Evolutionary conservation across 2,888 invertebrate species (phyloP).

Genomic region (Allygus modestus): DNA sequence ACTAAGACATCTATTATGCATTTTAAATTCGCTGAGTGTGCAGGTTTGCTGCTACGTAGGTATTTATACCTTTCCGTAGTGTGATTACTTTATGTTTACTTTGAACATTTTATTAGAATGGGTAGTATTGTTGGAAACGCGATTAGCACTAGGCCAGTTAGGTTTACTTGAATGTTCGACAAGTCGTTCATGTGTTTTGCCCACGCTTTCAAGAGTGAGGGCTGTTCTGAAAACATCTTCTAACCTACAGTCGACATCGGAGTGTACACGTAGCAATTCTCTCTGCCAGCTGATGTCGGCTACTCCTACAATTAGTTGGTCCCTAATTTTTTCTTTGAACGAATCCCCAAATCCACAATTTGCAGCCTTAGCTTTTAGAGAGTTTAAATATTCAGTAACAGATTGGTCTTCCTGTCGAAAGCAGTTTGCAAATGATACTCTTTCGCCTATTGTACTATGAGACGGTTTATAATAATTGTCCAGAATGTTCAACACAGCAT

Average conservation of each 20-base stretch:
- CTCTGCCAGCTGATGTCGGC: too few species aligned
- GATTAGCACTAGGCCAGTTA: neutral
- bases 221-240: too few species aligned
- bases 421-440: constrained; percentile 2
- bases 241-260: too few species aligned
- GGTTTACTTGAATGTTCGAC: too few species aligned
- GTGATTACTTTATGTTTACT: neutral
- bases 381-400: neutral
- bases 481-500: neutral
- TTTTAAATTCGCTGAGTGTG: too few species aligned
- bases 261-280: constrained; percentile 19
- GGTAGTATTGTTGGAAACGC: neutral
- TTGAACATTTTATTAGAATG: neutral
- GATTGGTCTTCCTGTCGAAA: neutral
- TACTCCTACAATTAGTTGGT: too few species aligned
- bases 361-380: neutral
- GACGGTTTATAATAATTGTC: constrained; percentile 6
- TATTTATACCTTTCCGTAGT: too few species aligned
- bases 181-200: neutral
- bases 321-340: neutral
- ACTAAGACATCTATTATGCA: too few species aligned
- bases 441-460: neutral
- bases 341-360: constrained; percentile 29
- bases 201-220: too few species aligned
- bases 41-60: too few species aligned